Conservation (phyloP, 1,140 invertebrate genomes). For the Achroia grisella region DNA sequence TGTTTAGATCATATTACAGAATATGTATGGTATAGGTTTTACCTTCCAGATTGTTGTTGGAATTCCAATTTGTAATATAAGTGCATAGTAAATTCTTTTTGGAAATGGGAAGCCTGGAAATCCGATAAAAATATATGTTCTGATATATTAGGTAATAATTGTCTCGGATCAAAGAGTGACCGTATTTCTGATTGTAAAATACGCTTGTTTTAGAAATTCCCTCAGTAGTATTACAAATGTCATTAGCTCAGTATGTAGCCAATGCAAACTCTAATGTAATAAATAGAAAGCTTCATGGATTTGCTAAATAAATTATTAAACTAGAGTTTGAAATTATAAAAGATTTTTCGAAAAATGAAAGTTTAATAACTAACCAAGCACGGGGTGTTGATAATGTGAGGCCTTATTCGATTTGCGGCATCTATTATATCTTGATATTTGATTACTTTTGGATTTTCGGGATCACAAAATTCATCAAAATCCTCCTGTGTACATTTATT, state of each 20-base stretch:
- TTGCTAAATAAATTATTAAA: neutral
- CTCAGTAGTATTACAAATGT: too few relatives aligned
- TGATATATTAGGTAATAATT: too few relatives aligned
- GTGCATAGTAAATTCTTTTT: conserved; percentile 37
- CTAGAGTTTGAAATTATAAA: neutral
- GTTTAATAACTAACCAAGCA: conserved; percentile 41
- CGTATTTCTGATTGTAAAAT: too few relatives aligned
- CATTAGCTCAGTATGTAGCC: neutral
- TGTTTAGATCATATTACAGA: neutral
- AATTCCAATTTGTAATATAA: conserved; percentile 50
- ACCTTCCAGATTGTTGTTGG: conserved; percentile 47
- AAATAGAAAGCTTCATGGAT: neutral
- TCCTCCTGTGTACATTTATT: conserved; percentile 35
- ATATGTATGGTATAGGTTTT: conserved; percentile 2
- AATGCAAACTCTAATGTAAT: neutral
- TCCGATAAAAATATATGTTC: neutral
- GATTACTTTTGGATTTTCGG: conserved; percentile 38
- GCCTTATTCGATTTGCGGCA: conserved; percentile 23
- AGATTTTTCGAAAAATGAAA: too few relatives aligned
- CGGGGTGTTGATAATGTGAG: conserved; percentile 34
- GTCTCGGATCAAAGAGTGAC: too few relatives aligned
- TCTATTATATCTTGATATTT: conserved; percentile 37
- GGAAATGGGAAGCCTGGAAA: conserved; percentile 42
- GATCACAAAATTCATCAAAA: conserved; percentile 50
- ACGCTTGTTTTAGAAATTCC: too few relatives aligned